These are phyloP conservation scores for Andrena dorsata DNA, from an alignment of 2,888 invertebrate species.

Conservation along the genomic window DNA sequence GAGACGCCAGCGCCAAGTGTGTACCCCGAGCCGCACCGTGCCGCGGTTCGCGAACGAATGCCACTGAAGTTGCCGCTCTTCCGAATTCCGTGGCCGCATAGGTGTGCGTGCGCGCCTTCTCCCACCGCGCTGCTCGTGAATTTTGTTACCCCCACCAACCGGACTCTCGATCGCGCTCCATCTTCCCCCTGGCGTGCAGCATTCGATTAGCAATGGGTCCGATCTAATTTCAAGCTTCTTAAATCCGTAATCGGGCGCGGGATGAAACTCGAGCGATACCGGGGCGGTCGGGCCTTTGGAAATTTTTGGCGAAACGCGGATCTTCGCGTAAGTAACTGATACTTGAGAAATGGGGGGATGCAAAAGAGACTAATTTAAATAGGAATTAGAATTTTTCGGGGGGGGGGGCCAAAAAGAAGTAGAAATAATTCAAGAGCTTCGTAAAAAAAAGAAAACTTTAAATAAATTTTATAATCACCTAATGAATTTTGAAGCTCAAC, in stretches of 20 bases:
- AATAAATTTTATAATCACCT: too few species aligned
- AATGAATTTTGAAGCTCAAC: too few species aligned
- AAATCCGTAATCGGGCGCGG: background rate
- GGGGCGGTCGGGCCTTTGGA: too few species aligned
- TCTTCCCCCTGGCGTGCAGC: slow-evolving; percentile 33
- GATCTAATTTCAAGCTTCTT: slow-evolving; percentile 42
- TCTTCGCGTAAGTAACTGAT: background rate
- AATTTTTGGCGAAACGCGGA: background rate
- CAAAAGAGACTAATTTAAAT: too few species aligned
- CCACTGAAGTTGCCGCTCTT: slow-evolving; percentile 66
- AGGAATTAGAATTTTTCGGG: too few species aligned
- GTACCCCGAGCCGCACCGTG: slow-evolving; percentile 47
- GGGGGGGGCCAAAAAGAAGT: too few species aligned
- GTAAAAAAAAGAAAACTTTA: too few species aligned
- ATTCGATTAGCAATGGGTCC: slow-evolving; percentile 50
- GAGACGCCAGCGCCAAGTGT: background rate
- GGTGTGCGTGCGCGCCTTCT: slow-evolving; percentile 64
- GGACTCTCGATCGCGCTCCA: slow-evolving; percentile 38
- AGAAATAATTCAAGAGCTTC: too few species aligned
- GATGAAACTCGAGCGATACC: background rate
- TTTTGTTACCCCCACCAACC: slow-evolving; percentile 31
- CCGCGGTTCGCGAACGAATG: slow-evolving; percentile 73
- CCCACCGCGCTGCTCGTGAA: slow-evolving; percentile 25
- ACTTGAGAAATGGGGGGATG: background rate
- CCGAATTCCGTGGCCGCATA: slow-evolving; percentile 73